Conservation (phyloP, 2,797 vertebrate species). For the Tangara arthus region DNA sequence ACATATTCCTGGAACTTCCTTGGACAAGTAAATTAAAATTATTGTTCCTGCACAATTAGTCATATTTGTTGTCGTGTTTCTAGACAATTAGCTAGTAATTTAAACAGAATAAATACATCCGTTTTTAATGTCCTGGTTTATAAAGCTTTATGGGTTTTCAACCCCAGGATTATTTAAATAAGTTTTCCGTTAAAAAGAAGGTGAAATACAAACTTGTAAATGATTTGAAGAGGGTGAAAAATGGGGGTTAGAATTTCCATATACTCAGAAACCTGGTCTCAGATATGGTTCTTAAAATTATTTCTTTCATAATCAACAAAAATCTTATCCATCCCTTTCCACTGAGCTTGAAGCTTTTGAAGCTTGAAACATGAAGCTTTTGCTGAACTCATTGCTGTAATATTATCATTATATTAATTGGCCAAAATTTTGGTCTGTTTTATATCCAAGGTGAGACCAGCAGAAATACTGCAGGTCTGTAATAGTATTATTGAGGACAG, state of each 20-base stretch:
- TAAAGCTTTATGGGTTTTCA: not conserved
- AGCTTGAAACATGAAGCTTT: not conserved
- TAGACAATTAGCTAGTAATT: not conserved
- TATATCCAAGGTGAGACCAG: not conserved
- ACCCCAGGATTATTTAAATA: not conserved
- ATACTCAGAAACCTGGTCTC: not conserved
- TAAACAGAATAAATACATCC: not conserved
- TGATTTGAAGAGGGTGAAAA: fast-evolving
- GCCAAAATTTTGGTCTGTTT: not conserved
- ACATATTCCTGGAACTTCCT: not conserved
- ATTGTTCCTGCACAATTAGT: not conserved
- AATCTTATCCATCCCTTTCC: not conserved
- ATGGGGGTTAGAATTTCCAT: fast-evolving
- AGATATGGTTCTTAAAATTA: not conserved
- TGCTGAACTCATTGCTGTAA: not conserved
- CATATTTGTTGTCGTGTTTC: not conserved
- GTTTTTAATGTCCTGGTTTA: not conserved
- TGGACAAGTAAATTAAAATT: not conserved
- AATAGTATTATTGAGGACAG: not conserved
- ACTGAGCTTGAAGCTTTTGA: not conserved
- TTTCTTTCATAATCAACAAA: not conserved
- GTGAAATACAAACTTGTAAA: not conserved
- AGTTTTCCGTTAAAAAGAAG: not conserved
- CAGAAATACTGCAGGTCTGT: not conserved
- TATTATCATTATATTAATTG: not conserved